Evolutionary conservation across 2,888 invertebrate genomes (phyloP), one percentile per base, ranked within the genome.

Genomic region (Melieria picta): DNA sequence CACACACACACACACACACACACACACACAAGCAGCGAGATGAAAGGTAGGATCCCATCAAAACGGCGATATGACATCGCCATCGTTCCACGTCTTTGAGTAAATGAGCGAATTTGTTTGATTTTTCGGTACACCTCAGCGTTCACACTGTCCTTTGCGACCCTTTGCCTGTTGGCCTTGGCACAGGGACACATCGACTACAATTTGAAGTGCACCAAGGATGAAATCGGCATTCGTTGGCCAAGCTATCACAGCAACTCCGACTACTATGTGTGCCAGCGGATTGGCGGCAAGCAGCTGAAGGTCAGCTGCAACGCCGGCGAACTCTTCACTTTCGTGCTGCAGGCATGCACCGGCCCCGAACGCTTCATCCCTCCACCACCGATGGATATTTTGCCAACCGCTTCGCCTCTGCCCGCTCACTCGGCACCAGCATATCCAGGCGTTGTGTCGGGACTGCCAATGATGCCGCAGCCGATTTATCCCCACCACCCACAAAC

Each of bases 171-270:
- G 52, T 73, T 74, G 65, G 79, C 79, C 48, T 16, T 80, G 69
- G 77, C 81, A 9, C 81, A 81, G 75, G 80, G 82, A 10, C 77
- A 78, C 60, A n/a, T 75, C 13, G 78, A 79, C 66, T 82, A 82
- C 69, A 71, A 64, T 30, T 76, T 85, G 74, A 77, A 79, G 76
- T 86, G 86, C 74, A 76, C 77, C 30, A 74, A 77, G 4, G 77
- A 81, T 0, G 85, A 86, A 75, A 69, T 83, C 9, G 82, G 82
- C 72, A 80, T 85, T 45, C 80, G 86, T 69, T 87, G 86, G 86
- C 86, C 87, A 4, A 83, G 82, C 75, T 86, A 85, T 64, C 77
- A 80, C 56, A 81, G 86, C 75, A 81, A 78, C 68, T 79, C 83
- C 9, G 79, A 79, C 72, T 87, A 83, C 74, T 83, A 77, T 70